Base-by-base conservation (phyloP, 2,113 vertebrate genomes). In the Verasper variegatus region DNA sequence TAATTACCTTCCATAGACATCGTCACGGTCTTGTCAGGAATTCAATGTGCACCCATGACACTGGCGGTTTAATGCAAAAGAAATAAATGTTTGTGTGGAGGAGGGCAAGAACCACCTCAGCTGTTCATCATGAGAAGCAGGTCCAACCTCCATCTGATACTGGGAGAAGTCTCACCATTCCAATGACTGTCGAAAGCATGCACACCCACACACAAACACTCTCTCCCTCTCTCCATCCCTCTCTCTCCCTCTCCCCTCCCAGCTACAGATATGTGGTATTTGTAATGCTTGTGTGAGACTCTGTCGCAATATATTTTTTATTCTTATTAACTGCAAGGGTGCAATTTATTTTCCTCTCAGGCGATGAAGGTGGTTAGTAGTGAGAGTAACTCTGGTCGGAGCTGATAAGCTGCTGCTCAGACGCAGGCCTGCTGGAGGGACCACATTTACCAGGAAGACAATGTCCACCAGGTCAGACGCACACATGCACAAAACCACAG, bases 311-410 rank as follows among this genome's bases (percentile, higher is more conserved):
- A 95, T 96, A 95, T 97, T 94, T 95, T 94, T 95, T 89, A 90
- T 96, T 96, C 95, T 96, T 97, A 96, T 97, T 97, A 97, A 97
- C 95, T 95, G 95, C 95, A 95, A 93, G 93, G 94, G 94, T 94
- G 95, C 96, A 96, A 97, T 97, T 97, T 97, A 96, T 97, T 97
- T 97, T 97, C 93, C 96, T 98, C 96, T 96, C 87, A 93, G 96
- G 96, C 96, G 91, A 95, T 88, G 92, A 94, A 96, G 94, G 95
- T 94, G 91, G 92, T 82, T 92, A 93, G 85, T 90, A 96, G 95
- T 89, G 89, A 92, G 91, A 93, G 93, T 86, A 93, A 93, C 95
- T 96, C 97, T 97, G 97, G 94, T 82, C 82, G 88, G 86, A 94
- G 94, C 96, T 96, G 97, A 97, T 99, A 98, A 97, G 96, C 92